Percentiles rank a stretch among this genome's conserved stretches.
These are phyloP conservation scores for Eumacrocentrus americanus DNA, from an alignment of 2,888 invertebrate species.

Conservation along the genomic window DNA sequence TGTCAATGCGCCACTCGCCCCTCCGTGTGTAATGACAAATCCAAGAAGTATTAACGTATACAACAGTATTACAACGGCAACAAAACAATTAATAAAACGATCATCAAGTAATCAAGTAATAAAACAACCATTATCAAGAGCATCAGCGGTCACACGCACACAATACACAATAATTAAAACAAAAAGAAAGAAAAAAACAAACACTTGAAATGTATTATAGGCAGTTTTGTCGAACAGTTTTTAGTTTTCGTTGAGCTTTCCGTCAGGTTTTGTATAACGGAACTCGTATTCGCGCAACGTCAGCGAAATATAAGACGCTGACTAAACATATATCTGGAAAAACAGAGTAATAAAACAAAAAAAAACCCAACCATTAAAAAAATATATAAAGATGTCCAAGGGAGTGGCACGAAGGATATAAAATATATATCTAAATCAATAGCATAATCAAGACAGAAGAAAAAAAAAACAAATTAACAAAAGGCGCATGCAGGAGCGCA, in stretches of 20 bases:
- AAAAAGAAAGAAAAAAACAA: conserved; percentile 35
- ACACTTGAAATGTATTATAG: conserved; percentile 41
- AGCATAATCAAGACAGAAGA: conserved; percentile 21
- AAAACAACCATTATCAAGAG: conserved; percentile 40
- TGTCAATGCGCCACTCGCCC: conserved; percentile 53
- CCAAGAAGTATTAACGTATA: conserved; percentile 26
- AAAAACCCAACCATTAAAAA: conserved; percentile 57
- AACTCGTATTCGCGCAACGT: conserved; percentile 25
- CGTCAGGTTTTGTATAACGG: conserved; percentile 4
- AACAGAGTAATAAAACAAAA: conserved; percentile 37
- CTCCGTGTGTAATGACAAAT: conserved; percentile 23
- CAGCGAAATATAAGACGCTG: conserved; percentile 31
- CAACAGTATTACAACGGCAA: conserved; percentile 26
- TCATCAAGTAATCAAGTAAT: conserved; percentile 9
- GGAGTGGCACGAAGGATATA: conserved; percentile 32
- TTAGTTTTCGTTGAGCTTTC: conserved; percentile 26
- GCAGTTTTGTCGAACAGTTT: conserved; percentile 56
- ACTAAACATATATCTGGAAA: conserved; percentile 62
- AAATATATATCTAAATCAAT: conserved; percentile 29
- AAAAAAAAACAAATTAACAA: conserved; percentile 30
- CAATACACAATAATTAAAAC: conserved; percentile 39
- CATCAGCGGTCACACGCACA: conserved; percentile 18
- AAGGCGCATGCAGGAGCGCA: conserved; percentile 56
- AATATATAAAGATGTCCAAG: conserved; percentile 38
- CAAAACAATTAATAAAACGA: conserved; percentile 12